A percentile compares a stretch with the other conserved stretches of the same genome.
These are phyloP conservation scores for Psophia crepitans DNA, from an alignment of 2,113 vertebrate species.

Conservation along the genomic window DNA sequence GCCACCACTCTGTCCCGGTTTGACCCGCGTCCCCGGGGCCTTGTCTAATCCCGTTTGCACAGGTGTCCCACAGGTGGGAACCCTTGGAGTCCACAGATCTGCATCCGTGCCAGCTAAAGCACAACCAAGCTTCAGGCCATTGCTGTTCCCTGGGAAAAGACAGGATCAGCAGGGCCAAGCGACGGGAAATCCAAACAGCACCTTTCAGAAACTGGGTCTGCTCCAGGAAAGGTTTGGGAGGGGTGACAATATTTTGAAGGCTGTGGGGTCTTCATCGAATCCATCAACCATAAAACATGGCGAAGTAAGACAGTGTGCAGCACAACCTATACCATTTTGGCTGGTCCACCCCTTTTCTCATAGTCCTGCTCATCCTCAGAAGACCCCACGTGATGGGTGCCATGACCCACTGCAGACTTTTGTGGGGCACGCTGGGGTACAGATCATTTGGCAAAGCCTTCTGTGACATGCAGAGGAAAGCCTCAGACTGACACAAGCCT, in stretches of 20 bases:
- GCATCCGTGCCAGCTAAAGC: neutral
- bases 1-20: conserved; percentile 6
- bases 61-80: neutral
- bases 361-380: neutral
- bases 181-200: neutral
- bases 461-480: neutral
- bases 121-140: neutral
- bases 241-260: neutral
- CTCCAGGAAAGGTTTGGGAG: neutral
- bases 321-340: neutral
- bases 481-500: neutral
- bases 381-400: neutral
- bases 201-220: neutral
- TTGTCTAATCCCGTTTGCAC: neutral
- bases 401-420: neutral
- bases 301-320: neutral
- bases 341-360: neutral
- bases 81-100: neutral
- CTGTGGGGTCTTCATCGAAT: neutral
- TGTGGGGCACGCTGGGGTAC: neutral
- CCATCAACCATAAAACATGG: neutral
- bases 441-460: neutral
- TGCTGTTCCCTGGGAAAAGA: neutral
- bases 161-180: neutral
- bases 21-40: neutral